Percentiles rank a stretch among this genome's conserved stretches.
These are phyloP conservation scores for Mohoua ochrocephala DNA, from an alignment of 2,113 vertebrate genomes.

Conservation along the genomic window DNA sequence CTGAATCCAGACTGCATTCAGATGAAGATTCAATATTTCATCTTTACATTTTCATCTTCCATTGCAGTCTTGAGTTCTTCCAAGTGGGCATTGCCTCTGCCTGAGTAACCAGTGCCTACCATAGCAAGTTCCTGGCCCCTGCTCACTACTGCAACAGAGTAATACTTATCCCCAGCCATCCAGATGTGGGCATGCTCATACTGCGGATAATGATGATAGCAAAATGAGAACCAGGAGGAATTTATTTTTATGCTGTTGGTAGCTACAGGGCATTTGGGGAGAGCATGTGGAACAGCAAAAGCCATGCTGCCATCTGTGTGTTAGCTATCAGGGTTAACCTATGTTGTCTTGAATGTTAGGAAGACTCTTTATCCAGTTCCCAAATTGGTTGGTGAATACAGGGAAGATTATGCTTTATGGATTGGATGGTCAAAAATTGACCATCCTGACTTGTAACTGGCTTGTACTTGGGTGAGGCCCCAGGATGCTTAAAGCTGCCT, in stretches of 20 bases:
- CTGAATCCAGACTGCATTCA: neutral
- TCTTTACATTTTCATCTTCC: neutral
- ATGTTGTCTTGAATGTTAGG: rapidly evolving
- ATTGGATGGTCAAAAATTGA: neutral
- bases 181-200: neutral
- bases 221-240: neutral
- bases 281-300: neutral
- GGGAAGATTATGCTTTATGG: neutral
- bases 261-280: neutral
- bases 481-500: neutral
- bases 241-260: neutral
- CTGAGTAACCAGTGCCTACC: neutral
- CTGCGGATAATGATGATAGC: neutral
- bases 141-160: neutral
- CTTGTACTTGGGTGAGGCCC: neutral
- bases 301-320: neutral
- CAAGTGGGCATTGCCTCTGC: neutral
- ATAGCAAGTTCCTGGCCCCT: neutral
- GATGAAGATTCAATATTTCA: neutral
- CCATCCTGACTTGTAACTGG: neutral
- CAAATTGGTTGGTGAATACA: neutral
- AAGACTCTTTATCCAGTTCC: neutral
- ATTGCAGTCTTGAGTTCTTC: neutral
- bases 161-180: neutral
- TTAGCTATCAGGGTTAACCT: neutral